Evolutionary conservation across 1,140 invertebrate genomes (phyloP), one percentile per base, ranked within the genome.

Genomic region (Caenorhabditis briggsae): DNA sequence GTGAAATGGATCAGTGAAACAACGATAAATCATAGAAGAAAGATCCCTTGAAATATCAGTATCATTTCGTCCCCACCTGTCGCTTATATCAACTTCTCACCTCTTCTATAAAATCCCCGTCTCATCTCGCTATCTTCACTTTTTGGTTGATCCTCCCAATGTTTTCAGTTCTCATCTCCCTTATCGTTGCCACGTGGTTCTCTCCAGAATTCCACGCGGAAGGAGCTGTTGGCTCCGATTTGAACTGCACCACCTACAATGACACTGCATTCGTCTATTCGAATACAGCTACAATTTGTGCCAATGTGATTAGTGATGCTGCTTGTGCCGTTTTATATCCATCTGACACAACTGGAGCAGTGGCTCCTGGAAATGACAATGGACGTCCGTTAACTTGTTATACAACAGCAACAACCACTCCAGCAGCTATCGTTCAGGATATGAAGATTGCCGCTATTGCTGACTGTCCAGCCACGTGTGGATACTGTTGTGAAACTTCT

Each of bases 401-500:
- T 61, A 61, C 59, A 61, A 61, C 59, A 8, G 59, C 59, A 11
- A 25, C 59, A 6, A 23, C 59, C 59, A 61, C 59, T 33, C 59
- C 59, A 25, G 59, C 59, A 61, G 20, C 59, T 25, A 61, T 61
- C n/a, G 59, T 61, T 25, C 59, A 78, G 70, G 70, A 78, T 53
- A 46, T 78, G 43, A 78, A 78, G 70, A 78, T 41, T 6, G 48
- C 43, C 5, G 70, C 70, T 1, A 78, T 78, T 78, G 70, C 70
- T 20, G 70, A 78, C 23, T 78, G 70, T 78, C 70, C 70, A 78
- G 70, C 70, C 14, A 48, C 43, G 6, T 78, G 70, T 53, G 70
- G 70, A n/a, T 78, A 78, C 18, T 78, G 70, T 78, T 78, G 70
- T 78, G 43, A 48, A 43, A 78, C 70, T 78, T 2, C 43, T 2